These are phyloP conservation scores for Epiperipatus broadwayi DNA, from an alignment of 2,888 invertebrate genomes.

Conservation along the genomic window DNA sequence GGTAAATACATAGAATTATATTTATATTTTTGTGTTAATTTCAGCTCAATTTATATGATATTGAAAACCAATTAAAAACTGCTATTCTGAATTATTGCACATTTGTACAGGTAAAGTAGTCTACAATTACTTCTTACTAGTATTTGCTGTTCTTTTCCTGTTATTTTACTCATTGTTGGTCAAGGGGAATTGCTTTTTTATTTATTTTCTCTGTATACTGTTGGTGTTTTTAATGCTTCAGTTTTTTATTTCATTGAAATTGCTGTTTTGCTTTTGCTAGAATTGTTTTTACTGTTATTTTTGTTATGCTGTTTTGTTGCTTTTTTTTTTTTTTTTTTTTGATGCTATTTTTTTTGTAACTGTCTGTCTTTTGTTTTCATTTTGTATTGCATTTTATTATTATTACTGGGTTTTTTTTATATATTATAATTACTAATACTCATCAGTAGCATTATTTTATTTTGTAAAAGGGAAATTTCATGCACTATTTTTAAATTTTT, in stretches of 20 bases:
- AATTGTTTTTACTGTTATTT: neutral
- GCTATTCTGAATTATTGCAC: conserved; percentile 38
- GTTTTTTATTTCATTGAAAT: too few relatives aligned
- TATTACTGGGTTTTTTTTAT: too few relatives aligned
- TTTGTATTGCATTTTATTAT: too few relatives aligned
- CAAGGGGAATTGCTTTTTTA: too few relatives aligned
- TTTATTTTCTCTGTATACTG: too few relatives aligned
- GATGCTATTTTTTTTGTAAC: conserved; percentile 53
- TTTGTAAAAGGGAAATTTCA: too few relatives aligned
- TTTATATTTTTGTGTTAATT: conserved; percentile 13
- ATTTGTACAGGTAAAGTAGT: conserved; percentile 36
- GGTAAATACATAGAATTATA: neutral
- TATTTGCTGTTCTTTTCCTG: neutral
- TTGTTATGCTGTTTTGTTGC: neutral
- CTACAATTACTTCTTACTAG: neutral
- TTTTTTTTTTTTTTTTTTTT: conserved; percentile 10
- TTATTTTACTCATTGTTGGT: too few relatives aligned
- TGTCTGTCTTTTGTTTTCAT: too few relatives aligned
- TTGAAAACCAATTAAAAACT: conserved; percentile 29
- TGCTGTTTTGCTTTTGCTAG: neutral
- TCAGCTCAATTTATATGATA: conserved; percentile 38
- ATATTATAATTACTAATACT: too few relatives aligned
- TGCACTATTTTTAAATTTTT: too few relatives aligned
- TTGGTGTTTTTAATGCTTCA: too few relatives aligned
- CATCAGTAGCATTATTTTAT: too few relatives aligned